Conservation (phyloP, 2,113 vertebrate genomes). For the Drymodes brunneopygia region DNA sequence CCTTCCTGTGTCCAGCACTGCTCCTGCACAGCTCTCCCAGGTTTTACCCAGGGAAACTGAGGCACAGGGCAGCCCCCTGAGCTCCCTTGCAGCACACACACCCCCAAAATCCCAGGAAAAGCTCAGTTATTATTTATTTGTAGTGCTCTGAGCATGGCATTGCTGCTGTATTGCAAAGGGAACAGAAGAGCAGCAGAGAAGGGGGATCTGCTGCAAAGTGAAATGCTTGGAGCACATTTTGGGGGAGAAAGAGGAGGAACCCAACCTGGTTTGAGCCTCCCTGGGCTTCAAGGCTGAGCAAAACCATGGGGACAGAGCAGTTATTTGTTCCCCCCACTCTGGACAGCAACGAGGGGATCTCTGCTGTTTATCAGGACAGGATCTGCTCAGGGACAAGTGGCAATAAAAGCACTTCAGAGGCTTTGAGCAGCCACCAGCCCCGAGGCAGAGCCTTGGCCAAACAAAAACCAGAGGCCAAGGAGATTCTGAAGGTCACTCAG, state of each 20-base stretch:
- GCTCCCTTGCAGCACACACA: neutral
- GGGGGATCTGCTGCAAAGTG: neutral
- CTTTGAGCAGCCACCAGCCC: neutral
- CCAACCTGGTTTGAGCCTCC: neutral
- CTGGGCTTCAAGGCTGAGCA: neutral
- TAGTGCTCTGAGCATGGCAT: fast-evolving
- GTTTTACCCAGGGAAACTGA: neutral
- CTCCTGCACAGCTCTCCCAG: neutral
- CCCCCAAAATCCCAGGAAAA: neutral
- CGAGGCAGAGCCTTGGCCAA: neutral
- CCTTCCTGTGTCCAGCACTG: fast-evolving
- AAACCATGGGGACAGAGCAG: fast-evolving
- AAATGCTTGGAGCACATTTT: neutral
- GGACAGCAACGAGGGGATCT: neutral
- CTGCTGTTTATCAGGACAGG: neutral
- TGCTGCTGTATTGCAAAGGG: neutral
- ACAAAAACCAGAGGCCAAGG: slow-evolving; percentile 9
- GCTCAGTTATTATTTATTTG: neutral
- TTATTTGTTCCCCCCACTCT: neutral
- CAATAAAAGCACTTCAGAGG: slow-evolving; percentile 1
- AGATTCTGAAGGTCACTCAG: neutral
- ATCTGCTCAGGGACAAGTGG: neutral
- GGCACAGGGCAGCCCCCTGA: neutral
- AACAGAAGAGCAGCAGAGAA: neutral
- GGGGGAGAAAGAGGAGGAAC: neutral